A percentile compares a stretch with the other conserved stretches of the same genome.
Evolutionary conservation across 2,113 vertebrate species (phyloP).

Genomic region (Sturnus vulgaris): DNA sequence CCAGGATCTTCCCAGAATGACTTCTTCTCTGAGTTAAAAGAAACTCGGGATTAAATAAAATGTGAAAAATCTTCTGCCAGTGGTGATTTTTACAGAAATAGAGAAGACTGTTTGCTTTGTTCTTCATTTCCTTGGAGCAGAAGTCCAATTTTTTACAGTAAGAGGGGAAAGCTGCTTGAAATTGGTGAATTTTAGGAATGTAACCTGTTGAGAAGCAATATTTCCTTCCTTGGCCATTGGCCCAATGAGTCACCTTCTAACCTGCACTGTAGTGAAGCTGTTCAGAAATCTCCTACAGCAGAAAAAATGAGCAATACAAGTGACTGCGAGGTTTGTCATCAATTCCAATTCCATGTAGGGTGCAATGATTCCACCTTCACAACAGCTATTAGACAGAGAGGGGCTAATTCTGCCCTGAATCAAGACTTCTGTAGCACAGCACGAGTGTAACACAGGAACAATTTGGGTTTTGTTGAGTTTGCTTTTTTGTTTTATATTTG

Average conservation of each 20-base stretch:
- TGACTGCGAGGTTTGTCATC: not conserved
- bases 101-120: not conserved
- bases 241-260: slow-evolving; percentile 18
- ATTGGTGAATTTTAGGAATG: slow-evolving; percentile 61
- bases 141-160: slow-evolving; percentile 26
- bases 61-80: slow-evolving; percentile 4
- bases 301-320: slow-evolving; percentile 45
- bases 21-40: slow-evolving; percentile 1
- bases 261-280: not conserved
- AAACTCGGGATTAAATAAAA: slow-evolving; percentile 4
- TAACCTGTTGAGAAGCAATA: slow-evolving; percentile 20
- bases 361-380: not conserved
- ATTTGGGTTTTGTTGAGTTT: not conserved
- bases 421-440: not conserved
- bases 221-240: slow-evolving; percentile 12
- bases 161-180: slow-evolving; percentile 25
- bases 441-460: fast-evolving
- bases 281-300: slow-evolving; percentile 30
- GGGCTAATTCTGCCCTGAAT: not conserved
- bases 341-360: not conserved
- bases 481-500: not conserved
- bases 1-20: not conserved
- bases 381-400: not conserved
- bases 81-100: not conserved
- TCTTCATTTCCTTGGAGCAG: not conserved